phyloP scores from a whole-genome alignment of 92 coral and sea anemone species.

The Palythoa grandiflora region DNA sequence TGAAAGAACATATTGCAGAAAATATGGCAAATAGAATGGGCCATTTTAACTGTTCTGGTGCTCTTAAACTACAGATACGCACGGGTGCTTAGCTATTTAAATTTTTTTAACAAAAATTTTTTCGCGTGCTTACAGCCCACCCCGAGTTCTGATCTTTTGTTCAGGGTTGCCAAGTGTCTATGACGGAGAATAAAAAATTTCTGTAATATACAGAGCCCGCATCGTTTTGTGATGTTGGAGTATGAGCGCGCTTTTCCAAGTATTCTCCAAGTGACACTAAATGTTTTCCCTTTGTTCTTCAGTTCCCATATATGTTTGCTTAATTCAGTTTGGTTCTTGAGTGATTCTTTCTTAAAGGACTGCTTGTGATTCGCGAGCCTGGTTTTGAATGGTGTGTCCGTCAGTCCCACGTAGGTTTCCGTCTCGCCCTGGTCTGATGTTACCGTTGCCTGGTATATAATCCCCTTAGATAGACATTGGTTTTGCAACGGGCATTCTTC shows the following conservation, averaged over 20 bases:
- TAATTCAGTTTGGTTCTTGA: slow-evolving; percentile 29
- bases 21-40: slow-evolving; percentile 63
- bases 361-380: slow-evolving; percentile 23
- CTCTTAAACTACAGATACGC: background rate
- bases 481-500: background rate
- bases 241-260: background rate
- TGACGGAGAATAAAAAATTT: background rate
- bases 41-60: background rate
- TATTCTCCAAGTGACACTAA: background rate
- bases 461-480: background rate
- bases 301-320: background rate
- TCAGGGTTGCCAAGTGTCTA: background rate
- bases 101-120: slow-evolving; percentile 9
- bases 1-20: slow-evolving; percentile 59
- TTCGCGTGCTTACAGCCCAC: background rate
- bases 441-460: slow-evolving; percentile 20
- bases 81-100: slow-evolving; percentile 16
- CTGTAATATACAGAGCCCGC: background rate
- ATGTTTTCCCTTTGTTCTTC: background rate
- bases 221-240: slow-evolving; percentile 1
- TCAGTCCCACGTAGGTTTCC: slow-evolving; percentile 5
- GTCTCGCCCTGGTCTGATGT: background rate
- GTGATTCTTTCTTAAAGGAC: background rate
- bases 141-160: slow-evolving; percentile 30
- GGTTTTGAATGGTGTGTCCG: slow-evolving; percentile 8